phyloP scores from a whole-genome alignment of 30 jellyfish, hydroid and myxozoan species.

The Aurelia sp. region DNA sequence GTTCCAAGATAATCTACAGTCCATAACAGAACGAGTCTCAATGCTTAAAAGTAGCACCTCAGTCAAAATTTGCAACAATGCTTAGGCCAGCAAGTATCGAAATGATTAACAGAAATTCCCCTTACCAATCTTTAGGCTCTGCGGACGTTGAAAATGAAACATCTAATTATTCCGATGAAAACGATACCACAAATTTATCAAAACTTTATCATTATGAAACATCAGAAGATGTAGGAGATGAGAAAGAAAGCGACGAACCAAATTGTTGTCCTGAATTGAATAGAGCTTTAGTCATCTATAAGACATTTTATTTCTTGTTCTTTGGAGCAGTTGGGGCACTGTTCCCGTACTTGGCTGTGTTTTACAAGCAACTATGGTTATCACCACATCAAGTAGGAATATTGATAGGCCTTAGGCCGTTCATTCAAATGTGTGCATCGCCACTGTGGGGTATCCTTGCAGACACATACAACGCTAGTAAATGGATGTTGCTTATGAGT shows the following conservation, averaged over 20 bases:
- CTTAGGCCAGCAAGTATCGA: constrained; percentile 14
- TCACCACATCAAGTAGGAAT: constrained; percentile 99
- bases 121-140: background rate
- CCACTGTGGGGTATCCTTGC: constrained; percentile 99
- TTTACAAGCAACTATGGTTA: constrained; percentile 91
- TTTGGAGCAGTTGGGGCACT: constrained; percentile 98
- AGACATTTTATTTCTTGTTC: constrained; percentile 84
- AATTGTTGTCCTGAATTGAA: constrained; percentile 72
- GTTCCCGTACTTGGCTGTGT: constrained; percentile 96
- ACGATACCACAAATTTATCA: constrained; percentile 41
- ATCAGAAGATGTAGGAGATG: constrained; percentile 54
- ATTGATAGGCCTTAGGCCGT: constrained; percentile 96
- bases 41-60: background rate
- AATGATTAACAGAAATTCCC: background rate
- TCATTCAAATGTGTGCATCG: constrained; percentile 97
- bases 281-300: constrained; percentile 72
- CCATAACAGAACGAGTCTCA: background rate
- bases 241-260: background rate
- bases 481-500: constrained; percentile 79
- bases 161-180: constrained; percentile 37
- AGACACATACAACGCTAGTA: constrained; percentile 89
- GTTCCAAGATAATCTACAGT: background rate
- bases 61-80: background rate
- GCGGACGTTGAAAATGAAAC: constrained; percentile 18
- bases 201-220: constrained; percentile 60